Conservation (phyloP, 2,797 vertebrate species). For the Atherinosoma microstoma region DNA sequence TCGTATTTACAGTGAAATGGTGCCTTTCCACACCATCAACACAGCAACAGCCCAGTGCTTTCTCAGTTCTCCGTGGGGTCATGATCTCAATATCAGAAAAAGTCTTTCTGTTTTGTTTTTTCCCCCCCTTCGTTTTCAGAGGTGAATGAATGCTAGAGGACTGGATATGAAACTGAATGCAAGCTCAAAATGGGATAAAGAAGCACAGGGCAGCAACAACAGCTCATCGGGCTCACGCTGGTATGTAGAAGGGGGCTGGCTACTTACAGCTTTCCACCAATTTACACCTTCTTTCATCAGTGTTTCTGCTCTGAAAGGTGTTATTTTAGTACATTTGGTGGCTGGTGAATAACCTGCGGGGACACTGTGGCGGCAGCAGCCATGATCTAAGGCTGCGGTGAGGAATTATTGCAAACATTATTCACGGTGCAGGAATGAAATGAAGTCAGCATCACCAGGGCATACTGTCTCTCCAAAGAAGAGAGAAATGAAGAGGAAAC, state of each 20-base stretch:
- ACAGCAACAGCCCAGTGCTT: conserved; percentile 1
- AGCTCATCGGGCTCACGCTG: conserved; percentile 17
- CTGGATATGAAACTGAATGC: conserved; percentile 35
- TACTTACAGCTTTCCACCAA: conserved; percentile 34
- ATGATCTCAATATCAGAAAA: conserved; percentile 63
- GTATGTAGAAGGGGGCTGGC: conserved; percentile 44
- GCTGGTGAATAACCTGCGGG: conserved; percentile 48
- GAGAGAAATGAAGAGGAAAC: conserved; percentile 23
- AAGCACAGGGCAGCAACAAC: conserved; percentile 17
- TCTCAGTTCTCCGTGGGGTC: conserved; percentile 54
- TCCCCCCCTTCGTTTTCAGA: conserved; percentile 34
- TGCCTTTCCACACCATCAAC: conserved; percentile 58
- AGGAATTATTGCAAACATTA: conserved; percentile 56
- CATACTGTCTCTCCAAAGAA: conserved; percentile 14
- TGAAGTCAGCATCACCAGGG: conserved; percentile 16
- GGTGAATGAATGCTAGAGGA: conserved; percentile 22
- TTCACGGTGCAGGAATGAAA: conserved; percentile 39
- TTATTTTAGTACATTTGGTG: conserved; percentile 58
- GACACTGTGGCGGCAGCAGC: conserved; percentile 32
- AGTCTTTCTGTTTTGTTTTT: conserved; percentile 35
- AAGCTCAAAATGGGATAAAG: conserved; percentile 22
- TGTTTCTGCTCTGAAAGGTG: conserved; percentile 42
- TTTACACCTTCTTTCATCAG: conserved; percentile 57
- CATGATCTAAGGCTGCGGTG: conserved; percentile 41
- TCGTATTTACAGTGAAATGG: conserved; percentile 39